Evolutionary conservation across 2,888 invertebrate genomes (phyloP), one percentile per base, ranked within the genome.

Genomic region (Macrosiphum euphorbiae): DNA sequence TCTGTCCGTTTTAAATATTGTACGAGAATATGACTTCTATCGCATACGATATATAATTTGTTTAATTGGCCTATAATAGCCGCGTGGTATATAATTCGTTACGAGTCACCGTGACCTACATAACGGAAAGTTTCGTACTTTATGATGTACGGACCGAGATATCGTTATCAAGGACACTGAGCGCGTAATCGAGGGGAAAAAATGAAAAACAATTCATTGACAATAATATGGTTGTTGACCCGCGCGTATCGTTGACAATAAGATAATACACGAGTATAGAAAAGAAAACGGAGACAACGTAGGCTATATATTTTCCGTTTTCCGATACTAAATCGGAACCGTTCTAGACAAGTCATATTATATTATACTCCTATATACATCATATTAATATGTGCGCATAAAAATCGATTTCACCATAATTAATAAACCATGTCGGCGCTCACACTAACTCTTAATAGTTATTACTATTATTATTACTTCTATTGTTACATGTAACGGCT

Each of bases 171-270:
- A 91, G 84, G 90, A 91, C 28, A 52, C 16, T 10, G 24, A 11
- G 24, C 1, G 28, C 8, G 78, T 84, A 91, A 91, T 84, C 28
- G 84, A 84, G 52, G 26, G 52, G 84, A 41, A 52, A 90, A 90
- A 84, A 91, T n/a, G 52, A 78, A 78, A 78, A 78, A 78, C 78
- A 41, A 91, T 52, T 84, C 84, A 41, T 91, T 41, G 78, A 84
- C 41, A 84, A 78, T 78, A 35, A 35, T 35, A 41, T 91, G 84
- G 84, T 91, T 84, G 90, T 91, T 91, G 90, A 91, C 78, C 84
- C 84, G 52, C 20, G 50, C 11, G 13, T 50, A n/a, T 44, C 24
- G 67, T 67, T 84, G 90, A 84, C 20, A 91, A 91, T 47, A 78
- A 78, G 35, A 78, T 20, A 78, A 78, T 35, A 78, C 26, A 58